Conservation (phyloP, 2,113 vertebrate species). For the Strix aluco region DNA sequence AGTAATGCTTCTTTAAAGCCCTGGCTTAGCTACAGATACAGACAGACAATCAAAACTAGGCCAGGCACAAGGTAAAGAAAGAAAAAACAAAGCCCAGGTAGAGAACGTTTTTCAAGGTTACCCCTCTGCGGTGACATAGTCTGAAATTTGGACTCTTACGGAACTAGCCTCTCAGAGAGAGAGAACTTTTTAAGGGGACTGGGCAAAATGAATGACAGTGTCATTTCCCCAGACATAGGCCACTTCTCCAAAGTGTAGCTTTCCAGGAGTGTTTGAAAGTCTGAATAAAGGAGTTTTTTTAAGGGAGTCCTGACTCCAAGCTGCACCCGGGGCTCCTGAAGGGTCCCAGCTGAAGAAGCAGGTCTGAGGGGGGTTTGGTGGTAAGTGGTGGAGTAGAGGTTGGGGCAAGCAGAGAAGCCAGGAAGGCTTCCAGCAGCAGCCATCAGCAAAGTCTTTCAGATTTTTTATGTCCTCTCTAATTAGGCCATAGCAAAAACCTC, state of each 20-base stretch:
- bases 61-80: background rate
- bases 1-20: background rate
- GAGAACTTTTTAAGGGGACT: background rate
- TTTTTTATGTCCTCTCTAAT: background rate
- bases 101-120: background rate
- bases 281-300: background rate
- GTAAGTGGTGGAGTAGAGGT: background rate
- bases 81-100: background rate
- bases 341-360: background rate
- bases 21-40: background rate
- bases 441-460: background rate
- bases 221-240: background rate
- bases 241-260: background rate
- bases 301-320: background rate
- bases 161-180: background rate
- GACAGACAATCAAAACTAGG: background rate
- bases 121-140: background rate
- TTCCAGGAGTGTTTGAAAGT: background rate
- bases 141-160: background rate
- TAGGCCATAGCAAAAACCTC: background rate
- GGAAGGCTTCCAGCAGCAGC: background rate
- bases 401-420: background rate
- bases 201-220: background rate
- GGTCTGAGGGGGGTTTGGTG: background rate
- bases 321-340: background rate